Conservation (phyloP, 2,113 vertebrate genomes). For the Orthonyx spaldingii region DNA sequence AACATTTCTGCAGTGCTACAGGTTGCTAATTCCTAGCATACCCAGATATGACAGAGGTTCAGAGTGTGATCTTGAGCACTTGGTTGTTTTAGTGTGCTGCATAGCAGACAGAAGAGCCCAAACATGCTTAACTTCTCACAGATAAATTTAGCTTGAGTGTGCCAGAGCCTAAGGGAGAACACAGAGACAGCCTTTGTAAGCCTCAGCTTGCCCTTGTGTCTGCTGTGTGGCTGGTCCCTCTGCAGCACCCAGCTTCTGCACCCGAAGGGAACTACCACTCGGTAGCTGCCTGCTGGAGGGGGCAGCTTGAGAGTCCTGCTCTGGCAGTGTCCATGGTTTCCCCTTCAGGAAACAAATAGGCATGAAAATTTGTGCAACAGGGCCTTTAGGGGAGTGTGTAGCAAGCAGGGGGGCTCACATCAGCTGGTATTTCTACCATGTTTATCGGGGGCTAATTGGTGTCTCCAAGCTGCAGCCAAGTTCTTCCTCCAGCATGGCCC, state of each 20-base stretch:
- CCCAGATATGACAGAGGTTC: not conserved
- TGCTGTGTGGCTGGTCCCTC: not conserved
- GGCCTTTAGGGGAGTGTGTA: not conserved
- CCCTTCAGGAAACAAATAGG: not conserved
- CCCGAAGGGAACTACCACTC: not conserved
- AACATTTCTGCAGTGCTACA: not conserved
- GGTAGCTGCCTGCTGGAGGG: not conserved
- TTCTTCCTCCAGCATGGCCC: not conserved
- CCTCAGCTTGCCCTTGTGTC: not conserved
- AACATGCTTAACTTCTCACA: not conserved
- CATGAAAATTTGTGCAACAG: not conserved
- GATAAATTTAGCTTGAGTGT: not conserved
- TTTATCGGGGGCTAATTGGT: rapidly evolving
- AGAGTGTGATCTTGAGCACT: not conserved
- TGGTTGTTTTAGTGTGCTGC: not conserved
- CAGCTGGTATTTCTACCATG: not conserved
- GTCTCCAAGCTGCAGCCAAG: not conserved
- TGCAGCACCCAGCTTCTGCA: not conserved
- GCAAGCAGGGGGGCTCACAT: not conserved
- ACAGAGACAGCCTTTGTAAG: not conserved
- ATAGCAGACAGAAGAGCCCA: not conserved
- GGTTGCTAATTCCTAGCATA: not conserved
- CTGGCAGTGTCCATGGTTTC: not conserved
- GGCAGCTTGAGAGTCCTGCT: not conserved
- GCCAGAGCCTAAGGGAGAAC: not conserved